These are phyloP conservation scores for Psilanteris sp. DNA, from an alignment of 1,140 invertebrate genomes.

Conservation along the genomic window DNA sequence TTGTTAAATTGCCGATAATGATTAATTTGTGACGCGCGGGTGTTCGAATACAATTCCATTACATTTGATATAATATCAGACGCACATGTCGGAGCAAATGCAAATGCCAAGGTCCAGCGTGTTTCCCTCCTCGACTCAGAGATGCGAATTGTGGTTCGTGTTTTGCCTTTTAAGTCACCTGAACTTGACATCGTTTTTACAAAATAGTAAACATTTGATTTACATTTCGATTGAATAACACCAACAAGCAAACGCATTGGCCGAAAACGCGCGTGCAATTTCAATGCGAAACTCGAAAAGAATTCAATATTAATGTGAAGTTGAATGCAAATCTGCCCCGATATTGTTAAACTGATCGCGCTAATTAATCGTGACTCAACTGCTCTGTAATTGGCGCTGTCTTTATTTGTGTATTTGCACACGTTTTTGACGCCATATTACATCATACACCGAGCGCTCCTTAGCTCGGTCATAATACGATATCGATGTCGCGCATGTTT, in stretches of 20 bases:
- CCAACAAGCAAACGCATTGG: no score
- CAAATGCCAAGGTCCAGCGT: constrained; percentile 22
- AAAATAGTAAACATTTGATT: constrained; percentile 16
- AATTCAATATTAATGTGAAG: no score
- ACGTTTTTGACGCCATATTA: constrained; percentile 26
- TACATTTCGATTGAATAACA: constrained; percentile 9
- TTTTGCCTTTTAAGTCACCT: constrained; percentile 28
- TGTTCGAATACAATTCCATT: neutral
- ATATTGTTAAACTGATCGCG: neutral
- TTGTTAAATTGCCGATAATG: constrained; percentile 8
- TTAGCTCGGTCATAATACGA: no score
- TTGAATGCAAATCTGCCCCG: no score
- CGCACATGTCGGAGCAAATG: constrained; percentile 8
- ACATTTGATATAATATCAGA: neutral
- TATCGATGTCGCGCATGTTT: no score
- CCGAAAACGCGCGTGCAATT: no score
- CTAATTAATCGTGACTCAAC: constrained; percentile 14
- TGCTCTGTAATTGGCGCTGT: constrained; percentile 6
- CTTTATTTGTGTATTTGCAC: constrained; percentile 19
- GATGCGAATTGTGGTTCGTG: constrained; percentile 10
- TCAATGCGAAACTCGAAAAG: no score
- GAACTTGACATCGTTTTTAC: constrained; percentile 33
- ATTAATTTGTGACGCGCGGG: constrained; percentile 10
- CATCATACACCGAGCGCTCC: no score
- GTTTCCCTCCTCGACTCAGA: constrained; percentile 6